These are phyloP conservation scores for Melanargia galathea DNA, from an alignment of 2,888 invertebrate genomes.

Conservation along the genomic window DNA sequence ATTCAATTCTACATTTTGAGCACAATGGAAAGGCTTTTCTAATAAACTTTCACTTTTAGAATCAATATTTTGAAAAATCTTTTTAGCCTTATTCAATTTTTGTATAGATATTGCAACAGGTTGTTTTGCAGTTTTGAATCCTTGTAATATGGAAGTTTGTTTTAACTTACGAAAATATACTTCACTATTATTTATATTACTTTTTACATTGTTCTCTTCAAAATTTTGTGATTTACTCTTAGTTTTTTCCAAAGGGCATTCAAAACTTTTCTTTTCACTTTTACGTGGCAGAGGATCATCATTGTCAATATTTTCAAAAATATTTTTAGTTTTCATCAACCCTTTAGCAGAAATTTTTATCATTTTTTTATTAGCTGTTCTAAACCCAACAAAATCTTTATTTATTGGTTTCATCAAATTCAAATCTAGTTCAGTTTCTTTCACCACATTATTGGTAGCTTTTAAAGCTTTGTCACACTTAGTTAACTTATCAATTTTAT, in stretches of 20 bases:
- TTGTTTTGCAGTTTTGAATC: slow-evolving; percentile 49
- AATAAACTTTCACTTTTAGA: slow-evolving; percentile 2
- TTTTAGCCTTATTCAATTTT: slow-evolving; percentile 51
- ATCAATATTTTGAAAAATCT: slow-evolving; percentile 47
- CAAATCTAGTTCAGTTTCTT: background rate
- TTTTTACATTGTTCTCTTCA: too few species aligned
- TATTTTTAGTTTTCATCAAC: slow-evolving; percentile 49
- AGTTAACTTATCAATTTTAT: background rate
- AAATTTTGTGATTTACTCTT: too few species aligned
- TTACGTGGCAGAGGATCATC: background rate
- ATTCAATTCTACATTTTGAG: background rate
- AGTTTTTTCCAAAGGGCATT: too few species aligned
- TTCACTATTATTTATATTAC: background rate
- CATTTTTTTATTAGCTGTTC: slow-evolving; percentile 63
- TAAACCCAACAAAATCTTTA: slow-evolving; percentile 51
- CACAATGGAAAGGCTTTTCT: background rate
- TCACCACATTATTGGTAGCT: background rate
- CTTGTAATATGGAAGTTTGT: slow-evolving; percentile 5
- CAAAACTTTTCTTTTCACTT: slow-evolving; percentile 2
- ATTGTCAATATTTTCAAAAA: slow-evolving; percentile 49
- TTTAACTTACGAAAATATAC: background rate
- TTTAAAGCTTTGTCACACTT: background rate
- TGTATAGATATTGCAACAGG: slow-evolving; percentile 46
- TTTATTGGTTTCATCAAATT: slow-evolving; percentile 2
- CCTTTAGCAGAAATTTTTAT: slow-evolving; percentile 57